These are phyloP conservation scores for Phenganax stokvisi DNA, from an alignment of 92 coral and sea anemone species.

Conservation along the genomic window DNA sequence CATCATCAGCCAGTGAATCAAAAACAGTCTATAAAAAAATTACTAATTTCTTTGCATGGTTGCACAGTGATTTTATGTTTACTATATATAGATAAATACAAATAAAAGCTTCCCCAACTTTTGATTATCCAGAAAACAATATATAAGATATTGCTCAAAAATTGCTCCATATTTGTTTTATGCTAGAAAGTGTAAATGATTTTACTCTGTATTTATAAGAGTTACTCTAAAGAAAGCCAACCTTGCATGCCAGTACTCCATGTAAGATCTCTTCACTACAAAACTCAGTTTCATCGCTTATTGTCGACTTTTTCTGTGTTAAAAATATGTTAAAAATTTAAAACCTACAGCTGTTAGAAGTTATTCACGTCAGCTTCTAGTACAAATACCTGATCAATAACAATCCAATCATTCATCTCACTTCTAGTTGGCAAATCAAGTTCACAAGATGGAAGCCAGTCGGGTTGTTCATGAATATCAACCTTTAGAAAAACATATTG, in stretches of 20 bases:
- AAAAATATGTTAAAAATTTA: neutral
- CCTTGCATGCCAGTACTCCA: constrained; percentile 81
- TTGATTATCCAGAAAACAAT: too few relatives aligned
- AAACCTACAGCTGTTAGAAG: neutral
- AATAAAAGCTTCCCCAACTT: neutral
- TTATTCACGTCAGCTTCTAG: neutral
- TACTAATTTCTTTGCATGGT: too few relatives aligned
- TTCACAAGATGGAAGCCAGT: constrained; percentile 67
- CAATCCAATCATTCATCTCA: constrained; percentile 77
- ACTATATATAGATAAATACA: neutral
- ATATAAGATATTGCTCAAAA: too few relatives aligned
- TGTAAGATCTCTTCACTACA: constrained; percentile 71
- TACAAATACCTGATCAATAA: constrained; percentile 57
- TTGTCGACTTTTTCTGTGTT: constrained; percentile 62
- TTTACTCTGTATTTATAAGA: too few relatives aligned
- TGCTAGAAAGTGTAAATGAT: too few relatives aligned
- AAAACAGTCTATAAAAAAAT: constrained; percentile 62
- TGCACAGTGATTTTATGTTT: too few relatives aligned
- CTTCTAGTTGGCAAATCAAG: constrained; percentile 59
- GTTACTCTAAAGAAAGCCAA: neutral
- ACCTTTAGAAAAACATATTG: constrained; percentile 41
- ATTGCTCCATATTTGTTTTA: too few relatives aligned
- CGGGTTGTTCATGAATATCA: constrained; percentile 53
- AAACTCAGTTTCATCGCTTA: constrained; percentile 79
- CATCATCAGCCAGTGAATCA: constrained; percentile 77